A percentile compares a stretch with the other conserved stretches of the same genome.
These are phyloP conservation scores for Lathamus discolor DNA, from an alignment of 2,113 vertebrate genomes.

Conservation along the genomic window DNA sequence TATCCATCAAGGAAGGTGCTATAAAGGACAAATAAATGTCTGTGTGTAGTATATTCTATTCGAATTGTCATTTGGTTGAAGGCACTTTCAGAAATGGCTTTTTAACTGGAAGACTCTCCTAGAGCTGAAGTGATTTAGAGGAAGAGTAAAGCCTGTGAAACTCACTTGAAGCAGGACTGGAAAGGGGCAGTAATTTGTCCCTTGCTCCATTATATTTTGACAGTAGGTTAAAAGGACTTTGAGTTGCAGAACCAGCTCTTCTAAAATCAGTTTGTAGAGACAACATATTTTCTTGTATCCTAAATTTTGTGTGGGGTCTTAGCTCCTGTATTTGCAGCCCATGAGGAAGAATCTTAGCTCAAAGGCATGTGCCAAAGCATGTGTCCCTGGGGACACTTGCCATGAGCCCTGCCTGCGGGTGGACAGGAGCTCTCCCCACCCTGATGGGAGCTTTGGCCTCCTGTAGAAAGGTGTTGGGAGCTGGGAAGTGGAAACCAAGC, in stretches of 20 bases:
- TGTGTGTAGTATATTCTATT: neutral
- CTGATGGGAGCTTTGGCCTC: neutral
- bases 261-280: neutral
- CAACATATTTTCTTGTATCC: neutral
- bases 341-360: neutral
- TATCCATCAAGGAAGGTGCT: neutral
- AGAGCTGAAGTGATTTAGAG: neutral
- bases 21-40: neutral
- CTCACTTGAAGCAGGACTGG: neutral
- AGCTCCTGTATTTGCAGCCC: neutral
- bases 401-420: neutral
- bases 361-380: neutral
- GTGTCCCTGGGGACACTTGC: neutral
- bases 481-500: neutral
- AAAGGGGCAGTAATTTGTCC: neutral
- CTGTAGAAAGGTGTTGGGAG: neutral
- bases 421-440: neutral
- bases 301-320: neutral
- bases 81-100: slow-evolving; percentile 3
- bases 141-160: neutral
- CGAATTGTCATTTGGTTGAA: neutral
- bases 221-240: neutral
- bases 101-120: neutral
- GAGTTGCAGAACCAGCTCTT: neutral
- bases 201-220: neutral